These are phyloP conservation scores for Entomobrya multifasciata DNA, from an alignment of 2,888 invertebrate genomes.

Conservation along the genomic window DNA sequence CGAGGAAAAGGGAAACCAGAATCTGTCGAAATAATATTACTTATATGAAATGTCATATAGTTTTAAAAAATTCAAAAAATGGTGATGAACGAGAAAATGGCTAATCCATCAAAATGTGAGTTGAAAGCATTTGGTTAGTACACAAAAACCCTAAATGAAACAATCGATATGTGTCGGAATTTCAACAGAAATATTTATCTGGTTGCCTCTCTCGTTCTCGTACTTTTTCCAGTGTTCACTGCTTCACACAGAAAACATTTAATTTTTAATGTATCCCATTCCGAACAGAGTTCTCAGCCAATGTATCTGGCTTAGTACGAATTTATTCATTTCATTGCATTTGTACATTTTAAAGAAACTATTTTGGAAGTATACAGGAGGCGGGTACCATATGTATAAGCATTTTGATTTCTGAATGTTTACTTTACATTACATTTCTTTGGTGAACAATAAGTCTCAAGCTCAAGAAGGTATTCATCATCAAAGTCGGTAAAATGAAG, in stretches of 20 bases:
- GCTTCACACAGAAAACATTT: no score
- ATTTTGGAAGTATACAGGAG: no score
- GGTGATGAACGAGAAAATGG: conserved; percentile 74
- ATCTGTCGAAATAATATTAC: conserved; percentile 61
- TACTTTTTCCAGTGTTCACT: no score
- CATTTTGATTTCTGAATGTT: no score
- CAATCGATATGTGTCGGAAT: conserved; percentile 8
- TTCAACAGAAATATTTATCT: not conserved
- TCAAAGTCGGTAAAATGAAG: conserved; percentile 45
- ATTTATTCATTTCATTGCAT: no score
- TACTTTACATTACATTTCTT: not conserved
- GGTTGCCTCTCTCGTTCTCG: no score
- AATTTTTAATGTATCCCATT: no score
- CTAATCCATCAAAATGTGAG: conserved; percentile 72
- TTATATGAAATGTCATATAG: conserved; percentile 27
- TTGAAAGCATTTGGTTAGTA: conserved; percentile 40
- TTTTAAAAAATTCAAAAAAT: conserved; percentile 58
- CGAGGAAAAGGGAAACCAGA: conserved; percentile 43
- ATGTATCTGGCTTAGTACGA: no score
- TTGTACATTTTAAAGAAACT: no score
- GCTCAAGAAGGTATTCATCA: not conserved
- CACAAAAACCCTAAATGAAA: not conserved
- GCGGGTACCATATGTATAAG: no score
- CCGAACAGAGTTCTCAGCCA: no score
- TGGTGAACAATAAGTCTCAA: not conserved